Evolutionary conservation across 2,888 invertebrate genomes (phyloP).

Genomic region (Ormyrus nitidulus): DNA sequence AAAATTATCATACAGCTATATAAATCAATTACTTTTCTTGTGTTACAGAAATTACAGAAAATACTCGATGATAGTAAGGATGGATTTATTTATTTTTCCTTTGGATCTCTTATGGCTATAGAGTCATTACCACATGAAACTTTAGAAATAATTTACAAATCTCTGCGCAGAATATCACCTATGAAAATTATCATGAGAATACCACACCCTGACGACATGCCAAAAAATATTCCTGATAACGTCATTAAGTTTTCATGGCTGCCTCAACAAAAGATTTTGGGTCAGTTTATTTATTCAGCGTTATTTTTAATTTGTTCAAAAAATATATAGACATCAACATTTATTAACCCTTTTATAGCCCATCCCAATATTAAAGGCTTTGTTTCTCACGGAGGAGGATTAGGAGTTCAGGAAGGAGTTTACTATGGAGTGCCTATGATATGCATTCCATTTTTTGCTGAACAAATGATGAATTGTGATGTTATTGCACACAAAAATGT

Average conservation of each 20-base stretch:
- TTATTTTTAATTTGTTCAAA: too few species aligned
- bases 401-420: conserved; percentile 65
- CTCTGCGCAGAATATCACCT: conserved; percentile 66
- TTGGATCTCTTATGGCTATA: conserved; percentile 69
- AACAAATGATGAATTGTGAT: conserved; percentile 63
- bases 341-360: conserved; percentile 56
- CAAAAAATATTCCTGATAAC: conserved; percentile 65
- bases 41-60: conserved; percentile 63
- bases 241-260: conserved; percentile 66
- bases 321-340: too few species aligned
- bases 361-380: conserved; percentile 66
- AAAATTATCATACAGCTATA: too few species aligned
- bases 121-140: conserved; percentile 64
- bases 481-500: conserved; percentile 58
- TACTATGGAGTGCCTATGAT: conserved; percentile 65
- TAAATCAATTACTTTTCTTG: neutral
- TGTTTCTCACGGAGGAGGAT: conserved; percentile 66
- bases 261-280: conserved; percentile 65
- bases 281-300: conserved; percentile 53
- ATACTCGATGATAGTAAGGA: conserved; percentile 67
- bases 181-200: conserved; percentile 66
- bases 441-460: conserved; percentile 67
- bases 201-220: conserved; percentile 60
- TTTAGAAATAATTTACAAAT: conserved; percentile 60
- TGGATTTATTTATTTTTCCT: conserved; percentile 69